Evolutionary conservation across 2,113 vertebrate species (phyloP).

Genomic region (Thalassarche chlororhynchos): DNA sequence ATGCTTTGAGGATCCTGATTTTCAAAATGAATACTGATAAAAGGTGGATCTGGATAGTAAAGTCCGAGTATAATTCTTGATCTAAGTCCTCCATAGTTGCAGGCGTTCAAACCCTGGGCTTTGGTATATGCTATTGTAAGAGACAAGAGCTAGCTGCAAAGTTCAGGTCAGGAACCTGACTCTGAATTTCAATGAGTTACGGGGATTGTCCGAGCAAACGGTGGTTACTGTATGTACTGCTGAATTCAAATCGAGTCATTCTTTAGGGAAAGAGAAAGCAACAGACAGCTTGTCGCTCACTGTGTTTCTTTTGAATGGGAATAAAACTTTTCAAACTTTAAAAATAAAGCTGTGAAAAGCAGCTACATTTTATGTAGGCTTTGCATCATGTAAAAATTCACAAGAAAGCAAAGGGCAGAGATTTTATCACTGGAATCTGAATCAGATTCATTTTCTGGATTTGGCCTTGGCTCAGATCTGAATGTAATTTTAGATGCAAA

Average conservation of each 20-base stretch:
- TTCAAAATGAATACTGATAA: neutral
- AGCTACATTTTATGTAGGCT: neutral
- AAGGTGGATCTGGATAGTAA: neutral
- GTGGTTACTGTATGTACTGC: neutral
- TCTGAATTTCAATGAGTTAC: neutral
- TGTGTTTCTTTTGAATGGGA: neutral
- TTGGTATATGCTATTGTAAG: neutral
- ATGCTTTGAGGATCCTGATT: neutral
- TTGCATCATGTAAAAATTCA: neutral
- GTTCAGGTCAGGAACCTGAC: neutral
- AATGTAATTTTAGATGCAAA: neutral
- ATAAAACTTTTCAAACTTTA: neutral
- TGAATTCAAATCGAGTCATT: neutral
- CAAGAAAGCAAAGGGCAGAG: neutral
- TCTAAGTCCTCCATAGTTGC: neutral
- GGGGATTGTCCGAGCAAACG: neutral
- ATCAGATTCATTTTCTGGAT: neutral
- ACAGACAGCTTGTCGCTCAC: neutral
- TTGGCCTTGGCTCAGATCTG: neutral
- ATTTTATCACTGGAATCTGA: neutral
- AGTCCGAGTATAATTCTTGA: neutral
- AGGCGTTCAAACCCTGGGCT: neutral
- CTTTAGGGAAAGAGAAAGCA: neutral
- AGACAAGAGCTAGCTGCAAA: neutral
- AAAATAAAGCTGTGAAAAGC: neutral